Base-by-base conservation (phyloP, 2,888 invertebrate species). In the Meiosimyza platycephala region DNA sequence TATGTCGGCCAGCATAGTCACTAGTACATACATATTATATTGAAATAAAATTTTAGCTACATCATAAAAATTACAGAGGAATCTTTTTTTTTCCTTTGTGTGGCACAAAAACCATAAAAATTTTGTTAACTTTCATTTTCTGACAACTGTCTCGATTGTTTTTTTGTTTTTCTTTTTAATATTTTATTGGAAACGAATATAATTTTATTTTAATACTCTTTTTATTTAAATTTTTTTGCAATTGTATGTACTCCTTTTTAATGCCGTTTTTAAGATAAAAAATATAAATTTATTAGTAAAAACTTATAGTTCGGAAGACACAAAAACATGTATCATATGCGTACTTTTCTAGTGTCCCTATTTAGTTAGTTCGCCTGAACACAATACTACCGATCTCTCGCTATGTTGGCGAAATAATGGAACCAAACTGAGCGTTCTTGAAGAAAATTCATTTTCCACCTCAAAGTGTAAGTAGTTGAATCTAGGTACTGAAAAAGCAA, bases 51-150 rank as follows among this genome's bases (percentile, higher is more conserved):
- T 78, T 81, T 81, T 79, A 79, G 80, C 79, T 78, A 76, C 78
- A 77, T 78, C 78, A 77, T 79, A 81, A 80, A 80, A 72, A 79
- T 81, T 79, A 79, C 78, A 80, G 81, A 81, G 79, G 79, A 79
- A 77, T 79, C 81, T 65, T 11, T 60, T 22, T 50, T n/a, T 50
- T 11, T 72, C 52, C 48, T 65, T 63, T 54, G 71, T 59, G 9
- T 69, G 59, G 18, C 60, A 74, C 78, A 79, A 12, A 16, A 79
- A 79, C 77, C 77, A 80, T 81, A 80, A 78, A 80, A 80, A 47
- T 64, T 65, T 82, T 82, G 81, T 72, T 75, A 79, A 82, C 84
- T 84, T 84, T 84, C 82, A 76, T 81, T 84, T 84, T 84, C 81
- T 71, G 74, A 60, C 70, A 68, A 68, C 74, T 72, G 69, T 70